Conservation (phyloP, 2,888 invertebrate genomes). For the Vanessa cardui region DNA sequence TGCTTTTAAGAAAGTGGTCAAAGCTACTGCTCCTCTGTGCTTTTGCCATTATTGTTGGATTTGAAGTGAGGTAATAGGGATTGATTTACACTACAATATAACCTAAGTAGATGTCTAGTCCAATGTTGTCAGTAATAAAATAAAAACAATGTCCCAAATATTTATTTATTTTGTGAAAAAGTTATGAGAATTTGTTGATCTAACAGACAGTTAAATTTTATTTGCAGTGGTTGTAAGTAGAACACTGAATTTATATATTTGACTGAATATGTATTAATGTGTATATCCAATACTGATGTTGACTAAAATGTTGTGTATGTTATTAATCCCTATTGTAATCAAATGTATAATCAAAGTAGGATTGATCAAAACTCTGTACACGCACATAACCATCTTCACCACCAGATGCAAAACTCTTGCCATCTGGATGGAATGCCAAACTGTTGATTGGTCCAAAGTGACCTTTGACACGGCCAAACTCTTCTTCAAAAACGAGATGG, state of each 20-base stretch:
- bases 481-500: slow-evolving; percentile 98
- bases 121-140: neutral
- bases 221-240: neutral
- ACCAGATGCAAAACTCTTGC: slow-evolving; percentile 97
- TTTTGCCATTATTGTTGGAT: no score
- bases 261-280: neutral
- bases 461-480: slow-evolving; percentile 98
- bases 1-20: no score
- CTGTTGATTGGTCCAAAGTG: slow-evolving; percentile 99
- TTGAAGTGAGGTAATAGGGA: no score
- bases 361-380: slow-evolving; percentile 97
- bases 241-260: slow-evolving; percentile 15
- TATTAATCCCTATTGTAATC: slow-evolving; percentile 86
- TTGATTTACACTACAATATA: no score
- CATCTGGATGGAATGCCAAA: slow-evolving; percentile 98
- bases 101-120: no score
- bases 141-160: slow-evolving; percentile 25
- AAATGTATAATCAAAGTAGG: slow-evolving; percentile 97
- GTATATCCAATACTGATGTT: slow-evolving; percentile 15
- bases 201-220: neutral
- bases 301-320: slow-evolving; percentile 14
- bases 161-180: slow-evolving; percentile 34
- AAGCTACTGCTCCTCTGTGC: no score
- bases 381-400: slow-evolving; percentile 99
- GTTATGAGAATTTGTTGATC: slow-evolving; percentile 14